phyloP scores from a whole-genome alignment of 2,888 invertebrate species.

The Sesamia inferens region DNA sequence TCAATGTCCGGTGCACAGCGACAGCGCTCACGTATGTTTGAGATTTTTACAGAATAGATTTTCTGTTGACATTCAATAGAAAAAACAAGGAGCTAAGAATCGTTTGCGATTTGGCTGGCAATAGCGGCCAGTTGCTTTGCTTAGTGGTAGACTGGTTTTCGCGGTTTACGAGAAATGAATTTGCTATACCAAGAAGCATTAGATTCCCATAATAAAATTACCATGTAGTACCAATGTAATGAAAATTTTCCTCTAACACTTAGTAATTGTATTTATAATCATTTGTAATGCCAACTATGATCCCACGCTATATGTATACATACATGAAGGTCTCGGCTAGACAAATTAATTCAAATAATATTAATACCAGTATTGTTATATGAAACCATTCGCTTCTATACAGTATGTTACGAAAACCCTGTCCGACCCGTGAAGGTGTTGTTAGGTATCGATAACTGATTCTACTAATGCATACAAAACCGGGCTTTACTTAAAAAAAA shows the following conservation, averaged over 20 bases:
- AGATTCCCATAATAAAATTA: background rate
- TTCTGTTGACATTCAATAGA: background rate
- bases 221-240: background rate
- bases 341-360: slow-evolving; percentile 47
- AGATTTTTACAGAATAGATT: background rate
- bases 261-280: slow-evolving; percentile 10
- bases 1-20: background rate
- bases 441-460: no score
- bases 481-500: no score
- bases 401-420: no score
- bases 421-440: no score
- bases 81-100: background rate
- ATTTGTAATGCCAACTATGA: slow-evolving; percentile 15
- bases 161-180: background rate
- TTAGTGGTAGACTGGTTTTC: background rate
- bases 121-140: background rate
- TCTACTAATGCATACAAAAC: no score
- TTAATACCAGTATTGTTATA: slow-evolving; percentile 28
- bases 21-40: no score
- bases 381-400: slow-evolving; percentile 32
- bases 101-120: background rate
- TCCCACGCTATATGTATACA: slow-evolving; percentile 18
- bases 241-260: slow-evolving; percentile 9
- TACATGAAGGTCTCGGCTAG: slow-evolving; percentile 35
- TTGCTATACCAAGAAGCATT: background rate